These are phyloP conservation scores for Aurelia aurita complex sp. Pacific DNA, from an alignment of 30 jellyfish, hydroid and myxozoan species.

Conservation along the genomic window DNA sequence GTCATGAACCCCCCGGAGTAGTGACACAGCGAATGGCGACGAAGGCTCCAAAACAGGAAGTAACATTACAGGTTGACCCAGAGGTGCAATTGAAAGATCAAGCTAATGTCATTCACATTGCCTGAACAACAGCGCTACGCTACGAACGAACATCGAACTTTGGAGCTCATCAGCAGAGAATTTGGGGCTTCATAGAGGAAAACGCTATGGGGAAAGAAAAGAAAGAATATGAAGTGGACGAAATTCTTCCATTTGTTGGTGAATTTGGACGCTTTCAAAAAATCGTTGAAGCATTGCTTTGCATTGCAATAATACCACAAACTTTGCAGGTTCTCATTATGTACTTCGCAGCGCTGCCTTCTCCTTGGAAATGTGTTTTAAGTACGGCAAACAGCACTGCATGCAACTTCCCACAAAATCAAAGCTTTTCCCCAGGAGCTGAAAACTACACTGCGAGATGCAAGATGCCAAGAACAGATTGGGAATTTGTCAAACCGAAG, in stretches of 20 bases:
- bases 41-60: too few species aligned
- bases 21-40: too few species aligned
- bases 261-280: conserved; percentile 72
- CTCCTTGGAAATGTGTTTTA: conserved; percentile 77
- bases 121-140: too few species aligned
- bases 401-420: conserved; percentile 37
- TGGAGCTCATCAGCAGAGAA: neutral
- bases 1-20: too few species aligned
- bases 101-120: too few species aligned
- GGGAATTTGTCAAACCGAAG: conserved; percentile 76
- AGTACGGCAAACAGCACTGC: conserved; percentile 52
- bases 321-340: conserved; percentile 68
- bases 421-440: conserved; percentile 24
- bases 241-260: conserved; percentile 64
- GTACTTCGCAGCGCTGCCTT: conserved; percentile 79
- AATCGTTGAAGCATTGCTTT: conserved; percentile 49
- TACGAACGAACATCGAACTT: too few species aligned
- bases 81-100: too few species aligned
- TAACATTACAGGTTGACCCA: too few species aligned
- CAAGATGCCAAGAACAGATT: conserved; percentile 51
- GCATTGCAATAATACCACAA: conserved; percentile 64
- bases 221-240: conserved; percentile 62
- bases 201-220: conserved; percentile 12
- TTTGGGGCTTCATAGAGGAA: neutral
- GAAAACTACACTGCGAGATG: conserved; percentile 55